phyloP scores from a whole-genome alignment of 2,797 vertebrate genomes.

The Xenopus petersii region DNA sequence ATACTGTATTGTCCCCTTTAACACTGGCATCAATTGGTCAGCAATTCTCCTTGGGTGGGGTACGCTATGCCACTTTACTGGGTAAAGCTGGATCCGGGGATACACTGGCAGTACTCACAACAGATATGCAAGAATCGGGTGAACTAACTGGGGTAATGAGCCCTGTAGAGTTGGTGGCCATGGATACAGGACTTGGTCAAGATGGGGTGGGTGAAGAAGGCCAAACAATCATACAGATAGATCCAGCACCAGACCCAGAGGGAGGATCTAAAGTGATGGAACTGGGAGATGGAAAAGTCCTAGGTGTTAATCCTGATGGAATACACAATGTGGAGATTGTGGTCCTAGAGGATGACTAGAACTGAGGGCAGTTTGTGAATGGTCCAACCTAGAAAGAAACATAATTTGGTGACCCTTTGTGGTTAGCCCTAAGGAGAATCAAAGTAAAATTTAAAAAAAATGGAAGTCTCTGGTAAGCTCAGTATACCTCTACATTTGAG shows the following conservation, averaged over 20 bases:
- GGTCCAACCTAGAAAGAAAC: background rate
- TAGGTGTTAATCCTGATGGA: slow-evolving; percentile 78
- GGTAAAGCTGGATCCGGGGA: slow-evolving; percentile 62
- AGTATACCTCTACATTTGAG: background rate
- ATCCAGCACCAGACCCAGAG: slow-evolving; percentile 76
- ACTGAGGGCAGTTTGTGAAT: background rate
- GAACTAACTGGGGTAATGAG: slow-evolving; percentile 65
- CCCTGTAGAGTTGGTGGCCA: slow-evolving; percentile 86
- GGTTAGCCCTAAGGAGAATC: background rate
- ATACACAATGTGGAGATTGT: slow-evolving; percentile 87
- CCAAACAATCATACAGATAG: slow-evolving; percentile 90
- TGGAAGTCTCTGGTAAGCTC: background rate
- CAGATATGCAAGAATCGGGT: slow-evolving; percentile 46
- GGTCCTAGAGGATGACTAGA: slow-evolving; percentile 80
- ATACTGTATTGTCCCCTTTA: slow-evolving; percentile 83
- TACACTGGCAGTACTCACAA: slow-evolving; percentile 64
- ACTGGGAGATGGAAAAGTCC: slow-evolving; percentile 72
- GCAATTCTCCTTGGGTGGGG: slow-evolving; percentile 72
- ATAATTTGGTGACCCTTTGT: background rate
- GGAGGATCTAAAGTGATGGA: slow-evolving; percentile 70
- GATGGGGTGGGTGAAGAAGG: slow-evolving; percentile 68
- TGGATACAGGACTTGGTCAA: slow-evolving; percentile 74
- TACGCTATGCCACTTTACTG: slow-evolving; percentile 78
- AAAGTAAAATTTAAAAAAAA: background rate
- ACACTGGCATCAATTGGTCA: slow-evolving; percentile 69